These are phyloP conservation scores for Eledone cirrhosa DNA, from an alignment of 2,888 invertebrate genomes.

Conservation along the genomic window DNA sequence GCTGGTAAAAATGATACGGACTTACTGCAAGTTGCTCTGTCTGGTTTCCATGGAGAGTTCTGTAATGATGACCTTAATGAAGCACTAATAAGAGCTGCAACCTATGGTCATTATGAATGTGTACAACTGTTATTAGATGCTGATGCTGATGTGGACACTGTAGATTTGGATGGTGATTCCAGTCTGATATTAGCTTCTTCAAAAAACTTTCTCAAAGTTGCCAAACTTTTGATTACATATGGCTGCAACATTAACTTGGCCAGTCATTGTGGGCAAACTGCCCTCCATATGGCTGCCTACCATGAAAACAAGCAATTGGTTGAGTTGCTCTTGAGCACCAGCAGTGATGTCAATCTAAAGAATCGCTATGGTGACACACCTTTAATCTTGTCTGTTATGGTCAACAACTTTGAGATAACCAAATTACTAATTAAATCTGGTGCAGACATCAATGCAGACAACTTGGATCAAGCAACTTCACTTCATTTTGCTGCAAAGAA, in stretches of 20 bases:
- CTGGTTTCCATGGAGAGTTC: conserved; percentile 37
- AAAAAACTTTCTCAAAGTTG: conserved; percentile 38
- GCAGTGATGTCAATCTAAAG: conserved; percentile 62
- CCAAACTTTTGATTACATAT: conserved; percentile 34
- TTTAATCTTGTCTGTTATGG: conserved; percentile 57
- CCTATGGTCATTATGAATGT: conserved; percentile 36
- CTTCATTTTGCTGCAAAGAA: conserved; percentile 58
- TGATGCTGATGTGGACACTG: conserved; percentile 39
- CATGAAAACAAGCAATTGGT: neutral
- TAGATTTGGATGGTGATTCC: conserved; percentile 45
- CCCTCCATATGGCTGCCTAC: conserved; percentile 41
- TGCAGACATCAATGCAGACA: conserved; percentile 56
- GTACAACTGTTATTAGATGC: conserved; percentile 33
- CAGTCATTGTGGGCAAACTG: conserved; percentile 38
- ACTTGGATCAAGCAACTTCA: conserved; percentile 57
- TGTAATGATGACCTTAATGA: conserved; percentile 38
- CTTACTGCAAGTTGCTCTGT: conserved; percentile 39
- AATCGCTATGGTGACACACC: conserved; percentile 57
- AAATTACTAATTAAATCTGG: conserved; percentile 53
- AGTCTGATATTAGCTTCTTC: conserved; percentile 43
- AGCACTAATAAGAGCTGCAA: conserved; percentile 40
- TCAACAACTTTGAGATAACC: conserved; percentile 54
- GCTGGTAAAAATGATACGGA: conserved; percentile 41
- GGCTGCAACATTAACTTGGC: conserved; percentile 36
- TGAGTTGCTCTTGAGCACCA: conserved; percentile 40